Base-by-base conservation (phyloP, 2,113 vertebrate genomes). In the Hyperopisus bebe region DNA sequence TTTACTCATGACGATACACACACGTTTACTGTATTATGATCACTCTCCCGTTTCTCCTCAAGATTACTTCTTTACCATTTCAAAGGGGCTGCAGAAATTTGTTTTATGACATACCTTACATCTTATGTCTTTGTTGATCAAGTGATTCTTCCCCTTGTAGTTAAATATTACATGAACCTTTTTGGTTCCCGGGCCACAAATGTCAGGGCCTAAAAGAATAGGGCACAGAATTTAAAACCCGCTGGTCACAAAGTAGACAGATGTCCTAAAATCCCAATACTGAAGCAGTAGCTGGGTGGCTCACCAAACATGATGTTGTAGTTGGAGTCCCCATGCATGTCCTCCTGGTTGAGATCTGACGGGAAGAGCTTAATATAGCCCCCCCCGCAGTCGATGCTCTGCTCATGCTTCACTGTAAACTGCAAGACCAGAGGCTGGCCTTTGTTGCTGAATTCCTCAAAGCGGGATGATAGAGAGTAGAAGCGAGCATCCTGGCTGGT, bases 151-250 rank as follows among this genome's bases (percentile, higher is more conserved):
- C 92, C 96, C 97, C 94, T 96, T 95, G 92, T 98, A 96, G 93
- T 94, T 94, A 58, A 97, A 95, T 90, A 98, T 98, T 66, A 97
- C 95, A 31, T 97, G 96, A 50, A 98, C 96, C 90, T 97, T 96
- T 93, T 97, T 97, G 82, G 97, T 98, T 83, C 97, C 96, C 47
- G 97, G 96, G 66, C 97, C 97, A 92, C 97, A 98, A 87, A 98
- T 97, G 93, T 98, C 97, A 91, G 95, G 97, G 89, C 97, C 97
- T 97, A 86, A 90, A 91, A 62, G 27, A 70, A 89, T 11, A 85
- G 74, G 24, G 27, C 88, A 13, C 11, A 47, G 21, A 62, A 19
- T 35, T 87, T 87, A 87, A 87, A 87, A 53, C 27, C 7, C 19
- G 3, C 35, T 39, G 48, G 6, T 50, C 27, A 42, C 47, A 86